These are phyloP conservation scores for Labeo rohita DNA, from an alignment of 2,113 vertebrate genomes.

Conservation along the genomic window DNA sequence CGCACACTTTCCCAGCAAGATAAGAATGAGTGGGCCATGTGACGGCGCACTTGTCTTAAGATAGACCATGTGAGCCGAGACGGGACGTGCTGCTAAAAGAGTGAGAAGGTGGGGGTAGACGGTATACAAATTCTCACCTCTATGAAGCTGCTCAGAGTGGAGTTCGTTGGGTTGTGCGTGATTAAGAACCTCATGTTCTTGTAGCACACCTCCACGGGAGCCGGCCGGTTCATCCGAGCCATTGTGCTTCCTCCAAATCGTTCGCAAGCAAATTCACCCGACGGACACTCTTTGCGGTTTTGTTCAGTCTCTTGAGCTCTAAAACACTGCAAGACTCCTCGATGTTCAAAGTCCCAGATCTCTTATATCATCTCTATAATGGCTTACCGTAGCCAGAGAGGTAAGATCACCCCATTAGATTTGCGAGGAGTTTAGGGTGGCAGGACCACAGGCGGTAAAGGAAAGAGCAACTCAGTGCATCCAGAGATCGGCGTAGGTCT, in stretches of 20 bases:
- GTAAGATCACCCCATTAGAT: conserved; percentile 58
- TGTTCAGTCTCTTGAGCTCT: neutral
- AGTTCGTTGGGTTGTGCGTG: conserved; percentile 76
- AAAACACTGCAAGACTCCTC: neutral
- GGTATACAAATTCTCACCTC: conserved; percentile 52
- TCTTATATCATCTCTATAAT: neutral
- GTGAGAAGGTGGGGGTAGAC: neutral
- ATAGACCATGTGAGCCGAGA: conserved; percentile 27
- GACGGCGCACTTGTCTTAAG: conserved; percentile 27
- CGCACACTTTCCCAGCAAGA: conserved; percentile 33
- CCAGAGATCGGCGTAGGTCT: conserved; percentile 22
- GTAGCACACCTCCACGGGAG: conserved; percentile 87
- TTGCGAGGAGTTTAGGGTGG: conserved; percentile 11
- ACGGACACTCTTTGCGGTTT: neutral
- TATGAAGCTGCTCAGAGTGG: conserved; percentile 62
- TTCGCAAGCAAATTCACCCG: neutral
- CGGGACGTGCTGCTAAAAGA: conserved; percentile 12
- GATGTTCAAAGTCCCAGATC: neutral
- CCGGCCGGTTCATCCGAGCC: conserved; percentile 87
- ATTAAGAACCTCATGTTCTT: conserved; percentile 90
- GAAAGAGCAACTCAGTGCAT: neutral
- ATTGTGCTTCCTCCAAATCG: conserved; percentile 64
- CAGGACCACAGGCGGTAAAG: neutral
- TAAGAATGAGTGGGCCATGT: conserved; percentile 41
- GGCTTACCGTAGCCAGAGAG: conserved; percentile 48